Conservation (phyloP, 2,888 invertebrate genomes). For the Eilema caniola region DNA sequence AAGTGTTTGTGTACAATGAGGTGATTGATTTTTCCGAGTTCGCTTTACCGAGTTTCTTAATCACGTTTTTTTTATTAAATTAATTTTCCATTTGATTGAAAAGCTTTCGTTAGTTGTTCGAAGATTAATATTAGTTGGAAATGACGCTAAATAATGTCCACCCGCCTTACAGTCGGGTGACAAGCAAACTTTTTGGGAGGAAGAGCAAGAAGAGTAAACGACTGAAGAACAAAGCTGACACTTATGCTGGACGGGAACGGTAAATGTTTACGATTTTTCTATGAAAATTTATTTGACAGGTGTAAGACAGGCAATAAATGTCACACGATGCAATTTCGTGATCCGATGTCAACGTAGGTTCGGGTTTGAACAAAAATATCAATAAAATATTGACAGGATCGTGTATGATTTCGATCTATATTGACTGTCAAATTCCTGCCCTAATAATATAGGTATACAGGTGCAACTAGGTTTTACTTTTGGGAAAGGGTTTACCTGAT, state of each 20-base stretch:
- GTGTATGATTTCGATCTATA: too few species aligned
- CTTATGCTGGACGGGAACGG: conserved; percentile 77
- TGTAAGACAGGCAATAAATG: too few species aligned
- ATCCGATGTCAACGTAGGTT: too few species aligned
- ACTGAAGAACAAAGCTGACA: conserved; percentile 73
- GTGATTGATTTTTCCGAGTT: conserved; percentile 32
- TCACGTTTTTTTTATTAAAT: conserved; percentile 16
- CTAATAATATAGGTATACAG: not conserved
- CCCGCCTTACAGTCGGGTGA: conserved; percentile 71
- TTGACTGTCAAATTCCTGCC: too few species aligned
- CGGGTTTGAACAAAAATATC: too few species aligned
- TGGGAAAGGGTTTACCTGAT: not conserved
- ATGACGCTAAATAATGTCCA: conserved; percentile 75
- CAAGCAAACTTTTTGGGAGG: conserved; percentile 78
- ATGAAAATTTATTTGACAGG: not conserved
- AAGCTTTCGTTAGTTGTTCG: conserved; percentile 29
- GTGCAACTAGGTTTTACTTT: not conserved
- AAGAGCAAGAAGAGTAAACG: conserved; percentile 78
- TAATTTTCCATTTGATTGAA: conserved; percentile 16
- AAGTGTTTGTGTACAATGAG: conserved; percentile 45
- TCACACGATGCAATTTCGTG: too few species aligned
- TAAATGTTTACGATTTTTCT: conserved; percentile 51
- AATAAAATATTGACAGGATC: too few species aligned
- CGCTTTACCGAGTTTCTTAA: conserved; percentile 3
- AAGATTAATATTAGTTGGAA: conserved; percentile 33